A percentile compares a stretch with the other conserved stretches of the same genome.
phyloP scores from a whole-genome alignment of 1,140 invertebrate genomes.

The Solen grandis region DNA sequence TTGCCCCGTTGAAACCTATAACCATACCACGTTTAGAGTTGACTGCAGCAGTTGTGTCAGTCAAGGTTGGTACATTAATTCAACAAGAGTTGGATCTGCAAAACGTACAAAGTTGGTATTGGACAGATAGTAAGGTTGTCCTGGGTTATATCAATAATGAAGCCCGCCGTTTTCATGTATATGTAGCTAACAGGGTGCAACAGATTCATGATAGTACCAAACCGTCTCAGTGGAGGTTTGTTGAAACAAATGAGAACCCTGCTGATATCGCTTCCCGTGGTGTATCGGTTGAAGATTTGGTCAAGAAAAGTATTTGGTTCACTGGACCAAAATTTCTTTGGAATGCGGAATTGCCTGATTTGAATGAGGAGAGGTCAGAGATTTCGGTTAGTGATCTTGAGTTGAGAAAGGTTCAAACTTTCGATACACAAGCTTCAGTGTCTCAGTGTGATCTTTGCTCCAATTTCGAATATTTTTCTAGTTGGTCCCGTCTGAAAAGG shows the following conservation, averaged over 20 bases:
- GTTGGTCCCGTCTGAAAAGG: too few species aligned
- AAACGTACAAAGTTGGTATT: slow-evolving; percentile 15
- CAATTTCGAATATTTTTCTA: slow-evolving; percentile 40
- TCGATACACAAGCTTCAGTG: background rate
- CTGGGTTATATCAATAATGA: slow-evolving; percentile 55
- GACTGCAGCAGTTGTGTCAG: slow-evolving; percentile 43
- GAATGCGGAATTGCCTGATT: background rate
- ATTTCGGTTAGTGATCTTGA: slow-evolving; percentile 28
- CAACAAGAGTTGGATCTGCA: slow-evolving; percentile 25
- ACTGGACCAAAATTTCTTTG: slow-evolving; percentile 6
- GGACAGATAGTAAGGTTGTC: slow-evolving; percentile 50
- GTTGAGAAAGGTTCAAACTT: slow-evolving; percentile 2
- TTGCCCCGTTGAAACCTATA: slow-evolving; percentile 49
- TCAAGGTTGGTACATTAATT: slow-evolving; percentile 30
- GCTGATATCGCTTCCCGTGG: slow-evolving; percentile 50
- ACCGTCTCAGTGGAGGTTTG: slow-evolving; percentile 32
- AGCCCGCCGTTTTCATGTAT: slow-evolving; percentile 35
- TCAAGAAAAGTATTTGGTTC: slow-evolving; percentile 4
- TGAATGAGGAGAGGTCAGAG: background rate
- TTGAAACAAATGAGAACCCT: slow-evolving; percentile 39
- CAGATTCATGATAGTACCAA: slow-evolving; percentile 12
- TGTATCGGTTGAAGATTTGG: background rate
- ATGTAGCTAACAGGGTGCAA: slow-evolving; percentile 50
- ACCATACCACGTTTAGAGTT: slow-evolving; percentile 56
- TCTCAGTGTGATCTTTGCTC: background rate